These are phyloP conservation scores for Pangasianodon hypophthalmus DNA, from an alignment of 2,113 vertebrate genomes.

Conservation along the genomic window DNA sequence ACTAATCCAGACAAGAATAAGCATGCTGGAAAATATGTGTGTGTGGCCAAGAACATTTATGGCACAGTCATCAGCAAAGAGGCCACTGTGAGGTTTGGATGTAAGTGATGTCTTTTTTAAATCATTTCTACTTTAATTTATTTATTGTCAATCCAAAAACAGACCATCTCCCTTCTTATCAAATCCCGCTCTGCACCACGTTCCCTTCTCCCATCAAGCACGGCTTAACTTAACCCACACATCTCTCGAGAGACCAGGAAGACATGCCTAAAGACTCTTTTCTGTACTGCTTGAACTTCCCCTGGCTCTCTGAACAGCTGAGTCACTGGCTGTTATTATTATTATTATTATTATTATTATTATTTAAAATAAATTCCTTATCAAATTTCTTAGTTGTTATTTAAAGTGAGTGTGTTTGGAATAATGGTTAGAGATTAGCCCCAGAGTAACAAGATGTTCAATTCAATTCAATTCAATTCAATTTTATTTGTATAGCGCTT, in stretches of 20 bases:
- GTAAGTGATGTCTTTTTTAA: conserved; percentile 73
- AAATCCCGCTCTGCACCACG: background rate
- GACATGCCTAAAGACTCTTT: background rate
- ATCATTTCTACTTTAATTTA: background rate
- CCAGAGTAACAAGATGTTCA: too few species aligned
- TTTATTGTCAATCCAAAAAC: background rate
- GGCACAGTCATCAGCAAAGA: conserved; percentile 93
- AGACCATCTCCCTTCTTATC: background rate
- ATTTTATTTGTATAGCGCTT: too few species aligned
- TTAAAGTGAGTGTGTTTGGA: too few species aligned
- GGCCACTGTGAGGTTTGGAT: conserved; percentile 90
- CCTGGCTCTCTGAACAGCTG: too few species aligned
- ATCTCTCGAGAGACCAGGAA: background rate
- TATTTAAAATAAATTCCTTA: too few species aligned
- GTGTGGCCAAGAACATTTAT: conserved; percentile 87
- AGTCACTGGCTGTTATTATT: too few species aligned
- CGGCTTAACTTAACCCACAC: background rate
- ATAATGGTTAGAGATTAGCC: too few species aligned
- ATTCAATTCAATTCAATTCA: too few species aligned
- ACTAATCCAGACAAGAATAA: conserved; percentile 88
- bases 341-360: too few species aligned
- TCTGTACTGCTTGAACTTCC: background rate
- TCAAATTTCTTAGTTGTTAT: too few species aligned
- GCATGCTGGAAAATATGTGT: conserved; percentile 88
- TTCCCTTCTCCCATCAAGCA: background rate